These are phyloP conservation scores for Eospalax fontanierii DNA, from an alignment of 2,797 vertebrate species.

Conservation along the genomic window DNA sequence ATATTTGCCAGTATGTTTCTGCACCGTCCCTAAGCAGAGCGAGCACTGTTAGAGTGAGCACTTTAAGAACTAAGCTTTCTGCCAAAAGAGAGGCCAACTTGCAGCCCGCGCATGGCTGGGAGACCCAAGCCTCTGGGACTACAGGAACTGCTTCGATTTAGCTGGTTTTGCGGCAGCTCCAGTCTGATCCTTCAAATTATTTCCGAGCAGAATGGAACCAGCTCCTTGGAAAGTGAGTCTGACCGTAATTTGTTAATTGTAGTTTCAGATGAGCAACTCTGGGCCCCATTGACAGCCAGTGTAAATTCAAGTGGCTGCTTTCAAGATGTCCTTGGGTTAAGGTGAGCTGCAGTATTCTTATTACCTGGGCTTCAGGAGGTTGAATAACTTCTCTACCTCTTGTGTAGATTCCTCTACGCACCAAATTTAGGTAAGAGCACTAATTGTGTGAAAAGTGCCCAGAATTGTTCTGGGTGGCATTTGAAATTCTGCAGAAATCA, in stretches of 20 bases:
- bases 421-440: slow-evolving; percentile 49
- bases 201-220: slow-evolving; percentile 80
- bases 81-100: slow-evolving; percentile 57
- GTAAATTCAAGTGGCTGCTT: slow-evolving; percentile 75
- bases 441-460: slow-evolving; percentile 40
- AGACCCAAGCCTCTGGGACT: slow-evolving; percentile 77
- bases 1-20: slow-evolving; percentile 74
- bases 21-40: slow-evolving; percentile 73
- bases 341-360: slow-evolving; percentile 31
- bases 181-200: slow-evolving; percentile 81
- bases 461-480: slow-evolving; percentile 5
- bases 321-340: slow-evolving; percentile 69
- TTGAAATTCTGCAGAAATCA: slow-evolving; percentile 48
- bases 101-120: slow-evolving; percentile 53
- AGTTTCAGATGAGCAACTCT: slow-evolving; percentile 79
- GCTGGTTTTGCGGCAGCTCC: slow-evolving; percentile 78
- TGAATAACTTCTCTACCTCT: slow-evolving; percentile 10
- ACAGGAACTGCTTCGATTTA: slow-evolving; percentile 78
- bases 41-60: slow-evolving; percentile 66
- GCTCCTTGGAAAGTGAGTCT: slow-evolving; percentile 78
- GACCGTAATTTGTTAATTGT: slow-evolving; percentile 81
- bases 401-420: not conserved
- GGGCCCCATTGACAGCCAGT: slow-evolving; percentile 61
- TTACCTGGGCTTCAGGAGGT: slow-evolving; percentile 31
- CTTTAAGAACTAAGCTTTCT: slow-evolving; percentile 74